Percentiles rank a stretch among this genome's conserved stretches.
Conservation (phyloP, 2,797 vertebrate species). For the Eleutherodactylus coqui region DNA sequence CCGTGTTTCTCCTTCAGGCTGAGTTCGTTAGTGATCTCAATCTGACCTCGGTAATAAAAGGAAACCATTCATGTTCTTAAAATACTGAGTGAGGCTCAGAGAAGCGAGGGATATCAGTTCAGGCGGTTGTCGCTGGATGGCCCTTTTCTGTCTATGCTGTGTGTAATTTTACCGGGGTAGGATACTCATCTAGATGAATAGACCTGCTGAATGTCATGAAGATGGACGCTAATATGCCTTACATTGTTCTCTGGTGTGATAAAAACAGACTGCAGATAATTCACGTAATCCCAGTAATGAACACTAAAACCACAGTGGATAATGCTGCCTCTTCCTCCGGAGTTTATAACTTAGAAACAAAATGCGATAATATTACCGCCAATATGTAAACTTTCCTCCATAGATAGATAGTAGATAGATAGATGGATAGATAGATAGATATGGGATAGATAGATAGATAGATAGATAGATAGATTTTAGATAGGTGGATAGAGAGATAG, state of each 20-base stretch:
- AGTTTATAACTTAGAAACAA: slow-evolving; percentile 3
- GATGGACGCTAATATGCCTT: slow-evolving; percentile 45
- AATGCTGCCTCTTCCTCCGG: background rate
- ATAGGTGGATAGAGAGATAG: no score
- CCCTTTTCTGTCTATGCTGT: slow-evolving; percentile 34
- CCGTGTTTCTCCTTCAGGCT: slow-evolving; percentile 74
- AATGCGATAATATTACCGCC: slow-evolving; percentile 5
- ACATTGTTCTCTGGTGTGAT: slow-evolving; percentile 51
- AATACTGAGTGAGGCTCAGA: slow-evolving; percentile 68
- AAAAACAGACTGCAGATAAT: slow-evolving; percentile 37
- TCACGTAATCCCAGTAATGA: slow-evolving; percentile 49
- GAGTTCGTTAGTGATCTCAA: slow-evolving; percentile 75
- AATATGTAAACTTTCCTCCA: background rate
- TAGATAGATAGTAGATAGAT: background rate
- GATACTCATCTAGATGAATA: slow-evolving; percentile 48
- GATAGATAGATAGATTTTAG: background rate
- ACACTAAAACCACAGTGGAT: slow-evolving; percentile 13
- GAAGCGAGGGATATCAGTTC: slow-evolving; percentile 66
- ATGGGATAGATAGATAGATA: background rate
- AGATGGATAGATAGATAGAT: background rate
- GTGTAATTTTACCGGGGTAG: slow-evolving; percentile 41
- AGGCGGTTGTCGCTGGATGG: slow-evolving; percentile 26
- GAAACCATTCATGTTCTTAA: slow-evolving; percentile 72
- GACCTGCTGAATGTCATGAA: slow-evolving; percentile 35
- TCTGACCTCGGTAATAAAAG: slow-evolving; percentile 74